Evolutionary conservation across 2,113 vertebrate genomes (phyloP).

Genomic region (Falcunculus frontatus): DNA sequence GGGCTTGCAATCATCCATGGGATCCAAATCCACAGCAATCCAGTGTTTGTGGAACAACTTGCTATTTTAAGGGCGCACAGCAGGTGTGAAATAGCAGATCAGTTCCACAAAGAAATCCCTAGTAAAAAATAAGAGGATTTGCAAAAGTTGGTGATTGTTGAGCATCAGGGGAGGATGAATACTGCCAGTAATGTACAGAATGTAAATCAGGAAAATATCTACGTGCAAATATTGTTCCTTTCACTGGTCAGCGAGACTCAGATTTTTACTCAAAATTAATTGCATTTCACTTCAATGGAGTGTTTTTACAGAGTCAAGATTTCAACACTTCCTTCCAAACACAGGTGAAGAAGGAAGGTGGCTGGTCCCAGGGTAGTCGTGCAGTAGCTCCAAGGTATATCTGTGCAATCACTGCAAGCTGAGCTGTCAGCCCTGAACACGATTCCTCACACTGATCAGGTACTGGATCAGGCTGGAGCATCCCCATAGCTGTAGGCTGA

Average conservation of each 20-base stretch:
- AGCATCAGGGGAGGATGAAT: not conserved
- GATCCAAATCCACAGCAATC: not conserved
- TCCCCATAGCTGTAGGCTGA: accelerated
- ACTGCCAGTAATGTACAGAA: not conserved
- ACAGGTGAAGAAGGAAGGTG: not conserved
- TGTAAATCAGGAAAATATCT: not conserved
- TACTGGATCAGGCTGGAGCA: not conserved
- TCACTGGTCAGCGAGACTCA: not conserved
- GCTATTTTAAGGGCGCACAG: not conserved
- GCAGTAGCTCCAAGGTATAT: not conserved
- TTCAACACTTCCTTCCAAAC: not conserved
- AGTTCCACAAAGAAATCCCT: not conserved
- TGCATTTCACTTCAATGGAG: not conserved
- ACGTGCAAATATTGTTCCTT: not conserved
- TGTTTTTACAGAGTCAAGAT: not conserved
- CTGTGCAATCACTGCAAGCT: accelerated
- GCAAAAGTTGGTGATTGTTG: not conserved
- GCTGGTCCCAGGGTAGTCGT: not conserved
- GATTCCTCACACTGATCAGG: accelerated
- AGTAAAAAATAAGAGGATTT: not conserved
- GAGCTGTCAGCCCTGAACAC: not conserved
- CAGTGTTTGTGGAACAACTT: not conserved
- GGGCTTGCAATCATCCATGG: not conserved
- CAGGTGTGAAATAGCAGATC: not conserved
- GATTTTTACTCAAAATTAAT: not conserved